Evolutionary conservation across 2,797 vertebrate species (phyloP).

Genomic region (Parambassis ranga): DNA sequence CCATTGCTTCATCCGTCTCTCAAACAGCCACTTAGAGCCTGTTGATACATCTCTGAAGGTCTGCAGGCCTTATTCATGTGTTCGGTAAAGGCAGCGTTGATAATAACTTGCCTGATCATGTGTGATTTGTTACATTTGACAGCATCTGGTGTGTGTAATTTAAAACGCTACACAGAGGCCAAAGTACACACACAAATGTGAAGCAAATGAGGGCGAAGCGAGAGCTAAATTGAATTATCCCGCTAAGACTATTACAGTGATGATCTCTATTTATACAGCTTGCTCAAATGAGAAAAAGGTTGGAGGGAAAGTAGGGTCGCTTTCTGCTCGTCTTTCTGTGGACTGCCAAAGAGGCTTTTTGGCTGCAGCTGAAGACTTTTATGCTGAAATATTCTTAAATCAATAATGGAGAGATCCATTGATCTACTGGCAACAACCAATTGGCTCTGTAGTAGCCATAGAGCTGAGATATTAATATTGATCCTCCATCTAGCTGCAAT

Average conservation of each 20-base stretch:
- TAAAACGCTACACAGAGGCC: conserved; percentile 9
- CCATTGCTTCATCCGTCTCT: background rate
- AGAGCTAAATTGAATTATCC: conserved; percentile 60
- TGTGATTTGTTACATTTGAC: conserved; percentile 3
- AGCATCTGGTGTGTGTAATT: background rate
- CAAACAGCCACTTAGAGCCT: background rate
- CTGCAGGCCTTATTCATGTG: background rate
- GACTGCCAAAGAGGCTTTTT: conserved; percentile 62
- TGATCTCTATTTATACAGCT: conserved; percentile 54
- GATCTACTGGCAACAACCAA: conserved; percentile 65
- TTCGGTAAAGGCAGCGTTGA: background rate
- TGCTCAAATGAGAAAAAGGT: conserved; percentile 34
- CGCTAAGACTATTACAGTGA: conserved; percentile 53
- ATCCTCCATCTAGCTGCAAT: conserved; percentile 47
- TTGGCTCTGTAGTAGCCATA: conserved; percentile 53
- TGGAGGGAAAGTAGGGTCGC: conserved; percentile 17
- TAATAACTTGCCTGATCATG: background rate
- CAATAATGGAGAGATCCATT: conserved; percentile 64
- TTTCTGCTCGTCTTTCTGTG: conserved; percentile 9
- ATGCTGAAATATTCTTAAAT: conserved; percentile 70
- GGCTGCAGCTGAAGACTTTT: conserved; percentile 57
- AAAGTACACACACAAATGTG: conserved; percentile 41
- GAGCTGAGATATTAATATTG: conserved; percentile 69
- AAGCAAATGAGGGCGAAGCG: conserved; percentile 46
- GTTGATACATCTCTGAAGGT: background rate